Evolutionary conservation across 2,888 invertebrate species (phyloP).

Genomic region (Andrena bicolor): DNA sequence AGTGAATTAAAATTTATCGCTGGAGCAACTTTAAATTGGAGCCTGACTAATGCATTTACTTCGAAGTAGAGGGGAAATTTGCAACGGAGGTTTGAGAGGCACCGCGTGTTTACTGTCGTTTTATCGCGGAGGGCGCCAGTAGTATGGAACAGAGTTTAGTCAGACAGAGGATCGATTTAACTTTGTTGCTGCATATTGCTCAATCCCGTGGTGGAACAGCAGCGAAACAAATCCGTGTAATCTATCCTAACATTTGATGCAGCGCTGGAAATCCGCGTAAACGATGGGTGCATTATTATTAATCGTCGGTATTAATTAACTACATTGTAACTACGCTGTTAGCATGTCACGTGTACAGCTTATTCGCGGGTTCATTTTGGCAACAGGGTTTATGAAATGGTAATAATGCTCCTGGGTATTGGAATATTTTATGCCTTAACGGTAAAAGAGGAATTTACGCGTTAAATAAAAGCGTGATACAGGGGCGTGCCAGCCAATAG

Average conservation of each 20-base stretch:
- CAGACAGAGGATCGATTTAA: neutral
- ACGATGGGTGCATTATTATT: slow-evolving; percentile 20
- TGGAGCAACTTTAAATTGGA: too few relatives aligned
- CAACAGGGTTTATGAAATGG: neutral
- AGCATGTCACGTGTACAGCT: neutral
- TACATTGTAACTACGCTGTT: neutral
- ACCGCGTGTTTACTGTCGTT: neutral
- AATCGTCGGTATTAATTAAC: slow-evolving; percentile 39
- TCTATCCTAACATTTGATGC: slow-evolving; percentile 5
- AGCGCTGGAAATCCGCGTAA: neutral
- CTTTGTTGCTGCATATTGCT: neutral
- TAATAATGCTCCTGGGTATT: neutral
- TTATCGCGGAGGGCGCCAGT: neutral
- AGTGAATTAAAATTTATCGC: too few relatives aligned
- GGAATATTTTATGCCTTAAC: too few relatives aligned
- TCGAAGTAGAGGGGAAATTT: neutral
- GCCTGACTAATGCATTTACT: neutral
- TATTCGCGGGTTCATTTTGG: neutral
- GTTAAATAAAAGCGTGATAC: too few relatives aligned
- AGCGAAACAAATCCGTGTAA: neutral
- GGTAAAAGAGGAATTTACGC: too few relatives aligned
- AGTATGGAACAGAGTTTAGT: neutral
- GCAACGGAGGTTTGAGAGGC: neutral
- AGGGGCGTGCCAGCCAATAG: too few relatives aligned
- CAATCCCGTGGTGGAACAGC: neutral